Evolutionary conservation across 1,140 invertebrate species (phyloP), one percentile per base, ranked within the genome.

Genomic region (Camponotus floridanus): DNA sequence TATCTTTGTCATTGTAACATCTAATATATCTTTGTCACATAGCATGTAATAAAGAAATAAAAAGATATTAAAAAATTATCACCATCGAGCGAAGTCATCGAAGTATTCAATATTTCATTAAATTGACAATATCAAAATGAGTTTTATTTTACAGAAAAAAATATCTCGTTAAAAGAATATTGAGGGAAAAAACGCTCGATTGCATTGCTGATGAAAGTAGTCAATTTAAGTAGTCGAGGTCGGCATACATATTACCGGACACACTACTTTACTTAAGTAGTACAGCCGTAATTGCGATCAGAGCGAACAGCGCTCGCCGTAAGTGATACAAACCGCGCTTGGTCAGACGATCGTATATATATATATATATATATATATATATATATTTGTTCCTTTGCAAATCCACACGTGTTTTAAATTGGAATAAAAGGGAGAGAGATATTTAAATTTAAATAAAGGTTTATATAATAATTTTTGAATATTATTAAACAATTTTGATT

Each of bases 191-290:
- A 80, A 26, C 26, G 15, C 8, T n/a, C 45, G 31, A 57, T 80
- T 36, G 15, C 18, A 67, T 79, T 36, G 21, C 48, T 57, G 9
- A 67, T 80, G 21, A 57, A 80, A 68, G 42, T 79, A 36, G n/a
- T 5, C 42, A 64, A 78, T 64, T 55, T 68, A 68, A 80, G 45
- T 68, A 67, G 42, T 39, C n/a, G 45, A 57, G 73, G 26, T 55
- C 81, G 33, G n/a, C 21, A 64, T 48, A 59, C 33, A 61, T 8
- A 15, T 59, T 71, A 59, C 18, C 57, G 76, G 9, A 21, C 5
- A 39, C 36, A 39, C 39, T 83, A 81, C 42, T 73, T 57, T 51
- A 62, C 57, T 84, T 84, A 61, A 83, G 57, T 81, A 71, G 79
- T 76, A 84, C 48, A 84, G n/a, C 31, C 26, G 55, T 83, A 76